phyloP scores from a whole-genome alignment of 92 coral and sea anemone genomes.

The Umimayanthus kanabou region DNA sequence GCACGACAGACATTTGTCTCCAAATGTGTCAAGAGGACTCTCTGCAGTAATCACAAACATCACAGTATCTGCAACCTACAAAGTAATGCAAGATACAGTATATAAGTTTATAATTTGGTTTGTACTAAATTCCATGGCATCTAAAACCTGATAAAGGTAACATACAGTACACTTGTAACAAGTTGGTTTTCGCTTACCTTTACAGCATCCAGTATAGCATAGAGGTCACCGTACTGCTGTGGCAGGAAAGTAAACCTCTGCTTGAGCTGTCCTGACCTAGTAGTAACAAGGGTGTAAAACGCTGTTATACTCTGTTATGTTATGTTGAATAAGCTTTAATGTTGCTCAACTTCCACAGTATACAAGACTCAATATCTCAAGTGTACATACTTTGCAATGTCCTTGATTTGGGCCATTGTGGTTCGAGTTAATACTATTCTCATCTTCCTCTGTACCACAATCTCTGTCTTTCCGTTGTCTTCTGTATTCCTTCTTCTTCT shows the following conservation, averaged over 20 bases:
- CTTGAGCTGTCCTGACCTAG: conserved; percentile 83
- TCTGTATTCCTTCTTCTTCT: too few species aligned
- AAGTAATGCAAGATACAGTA: background rate
- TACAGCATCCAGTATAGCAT: conserved; percentile 80
- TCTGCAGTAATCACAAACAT: conserved; percentile 79
- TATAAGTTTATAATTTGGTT: background rate
- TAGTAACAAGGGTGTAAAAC: background rate
- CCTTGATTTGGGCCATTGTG: too few species aligned
- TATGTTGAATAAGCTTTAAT: too few species aligned
- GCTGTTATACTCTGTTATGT: too few species aligned
- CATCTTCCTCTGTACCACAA: too few species aligned
- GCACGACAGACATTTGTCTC: conserved; percentile 89
- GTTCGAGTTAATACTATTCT: too few species aligned
- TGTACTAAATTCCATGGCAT: background rate
- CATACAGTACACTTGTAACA: too few species aligned
- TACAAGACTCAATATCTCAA: too few species aligned
- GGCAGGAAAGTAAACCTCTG: conserved; percentile 84
- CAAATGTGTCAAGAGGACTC: conserved; percentile 73
- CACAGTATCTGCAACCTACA: conserved; percentile 94
- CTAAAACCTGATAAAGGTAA: too few species aligned
- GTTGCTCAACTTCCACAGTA: too few species aligned
- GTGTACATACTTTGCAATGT: too few species aligned
- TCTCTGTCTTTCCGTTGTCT: too few species aligned
- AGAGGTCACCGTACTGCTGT: conserved; percentile 81
- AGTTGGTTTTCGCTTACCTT: conserved; percentile 63